Evolutionary conservation across 1,140 invertebrate genomes (phyloP).

Genomic region (Scaptomyza hsui): DNA sequence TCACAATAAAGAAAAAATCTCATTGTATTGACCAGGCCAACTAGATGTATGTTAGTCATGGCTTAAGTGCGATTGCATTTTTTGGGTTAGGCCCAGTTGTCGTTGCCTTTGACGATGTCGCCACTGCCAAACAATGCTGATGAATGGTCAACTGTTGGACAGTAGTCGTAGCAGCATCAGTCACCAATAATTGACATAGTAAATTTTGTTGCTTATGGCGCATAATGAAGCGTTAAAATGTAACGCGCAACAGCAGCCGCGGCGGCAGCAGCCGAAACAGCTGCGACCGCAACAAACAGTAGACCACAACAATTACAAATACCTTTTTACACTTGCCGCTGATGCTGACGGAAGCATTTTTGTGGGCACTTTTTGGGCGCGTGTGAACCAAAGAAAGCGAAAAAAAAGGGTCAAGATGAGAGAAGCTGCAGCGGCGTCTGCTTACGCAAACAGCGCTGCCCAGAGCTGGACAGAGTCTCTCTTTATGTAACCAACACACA

Average conservation of each 20-base stretch:
- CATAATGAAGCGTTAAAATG: conserved; percentile 81
- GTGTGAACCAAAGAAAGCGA: conserved; percentile 80
- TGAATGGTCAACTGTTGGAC: conserved; percentile 25
- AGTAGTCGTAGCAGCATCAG: conserved; percentile 23
- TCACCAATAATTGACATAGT: conserved; percentile 67
- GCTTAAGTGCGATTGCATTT: conserved; percentile 23
- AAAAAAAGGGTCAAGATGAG: conserved; percentile 67
- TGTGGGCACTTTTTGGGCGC: conserved; percentile 51
- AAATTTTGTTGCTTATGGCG: conserved; percentile 64
- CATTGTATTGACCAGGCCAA: conserved; percentile 27
- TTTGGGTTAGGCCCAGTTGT: conserved; percentile 30
- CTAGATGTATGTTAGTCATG: conserved; percentile 23
- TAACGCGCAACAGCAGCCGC: conserved; percentile 64
- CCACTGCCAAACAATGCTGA: conserved; percentile 29
- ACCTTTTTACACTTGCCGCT: conserved; percentile 70
- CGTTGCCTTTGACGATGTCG: conserved; percentile 9
- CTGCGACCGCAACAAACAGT: conserved; percentile 17
- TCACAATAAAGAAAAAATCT: conserved; percentile 29
- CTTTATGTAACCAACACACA: conserved; percentile 67
- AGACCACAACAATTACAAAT: conserved; percentile 74
- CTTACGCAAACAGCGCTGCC: conserved; percentile 68
- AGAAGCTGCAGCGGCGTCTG: conserved; percentile 41
- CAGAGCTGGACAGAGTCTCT: conserved; percentile 12
- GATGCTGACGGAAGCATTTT: conserved; percentile 75
- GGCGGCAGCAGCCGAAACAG: conserved; percentile 6